These are phyloP conservation scores for Orius laevigatus DNA, from an alignment of 1,140 invertebrate genomes.

Conservation along the genomic window DNA sequence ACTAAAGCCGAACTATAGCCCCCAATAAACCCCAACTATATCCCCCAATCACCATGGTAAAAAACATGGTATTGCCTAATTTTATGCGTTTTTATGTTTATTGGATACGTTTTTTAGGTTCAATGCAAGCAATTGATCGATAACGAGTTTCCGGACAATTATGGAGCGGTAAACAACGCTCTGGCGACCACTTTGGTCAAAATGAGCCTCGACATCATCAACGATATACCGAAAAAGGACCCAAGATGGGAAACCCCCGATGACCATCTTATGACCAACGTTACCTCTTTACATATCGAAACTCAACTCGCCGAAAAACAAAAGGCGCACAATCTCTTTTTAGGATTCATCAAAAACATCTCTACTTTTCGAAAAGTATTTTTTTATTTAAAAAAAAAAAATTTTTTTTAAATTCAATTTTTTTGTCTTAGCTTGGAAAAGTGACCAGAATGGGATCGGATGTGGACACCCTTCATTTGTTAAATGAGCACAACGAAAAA, in stretches of 20 bases:
- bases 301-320: conserved; percentile 14
- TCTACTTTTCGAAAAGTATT: background rate
- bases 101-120: conserved; percentile 4
- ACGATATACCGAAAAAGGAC: conserved; percentile 7
- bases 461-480: conserved; percentile 4
- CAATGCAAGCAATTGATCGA: conserved; percentile 6
- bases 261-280: background rate
- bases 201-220: conserved; percentile 13
- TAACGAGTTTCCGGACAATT: conserved; percentile 6
- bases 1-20: too few relatives aligned
- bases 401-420: background rate
- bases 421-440: conserved; percentile 12
- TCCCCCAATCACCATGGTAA: too few relatives aligned
- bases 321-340: conserved; percentile 12
- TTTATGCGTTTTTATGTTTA: too few relatives aligned
- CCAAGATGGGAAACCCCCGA: conserved; percentile 8
- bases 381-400: background rate
- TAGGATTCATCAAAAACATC: conserved; percentile 1
- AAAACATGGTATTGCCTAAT: conserved; percentile 7
- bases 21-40: background rate
- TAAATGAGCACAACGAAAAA: conserved; percentile 15
- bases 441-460: conserved; percentile 3
- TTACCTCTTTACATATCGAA: conserved; percentile 7
- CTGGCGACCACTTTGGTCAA: conserved; percentile 10
- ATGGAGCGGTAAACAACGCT: background rate